Conservation (phyloP, 2,113 vertebrate genomes). For the Otis tarda region DNA sequence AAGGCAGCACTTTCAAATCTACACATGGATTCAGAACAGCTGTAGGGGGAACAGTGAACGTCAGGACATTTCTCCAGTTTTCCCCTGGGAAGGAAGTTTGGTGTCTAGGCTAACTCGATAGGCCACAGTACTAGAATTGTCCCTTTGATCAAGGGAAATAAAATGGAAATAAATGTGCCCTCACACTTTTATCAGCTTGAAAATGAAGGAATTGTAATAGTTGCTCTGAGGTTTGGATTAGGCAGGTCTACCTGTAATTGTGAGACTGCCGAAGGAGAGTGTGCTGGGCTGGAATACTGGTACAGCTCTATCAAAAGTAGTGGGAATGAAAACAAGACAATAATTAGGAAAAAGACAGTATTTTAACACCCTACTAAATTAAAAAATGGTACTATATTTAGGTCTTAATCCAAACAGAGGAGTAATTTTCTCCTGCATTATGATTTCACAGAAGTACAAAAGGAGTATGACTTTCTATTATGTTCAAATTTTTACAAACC, state of each 20-base stretch:
- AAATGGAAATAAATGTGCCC: neutral
- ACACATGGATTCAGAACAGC: neutral
- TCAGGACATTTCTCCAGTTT: neutral
- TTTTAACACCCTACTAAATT: neutral
- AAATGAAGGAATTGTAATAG: neutral
- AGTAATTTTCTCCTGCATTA: neutral
- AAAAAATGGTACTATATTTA: neutral
- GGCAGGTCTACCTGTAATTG: neutral
- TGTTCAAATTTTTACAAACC: neutral
- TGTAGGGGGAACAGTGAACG: neutral
- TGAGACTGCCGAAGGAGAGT: neutral
- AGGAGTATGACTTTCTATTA: neutral
- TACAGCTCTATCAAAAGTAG: neutral
- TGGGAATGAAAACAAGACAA: neutral
- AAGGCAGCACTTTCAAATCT: neutral
- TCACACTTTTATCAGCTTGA: neutral
- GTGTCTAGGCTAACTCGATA: neutral
- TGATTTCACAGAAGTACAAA: neutral
- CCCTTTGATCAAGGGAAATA: neutral
- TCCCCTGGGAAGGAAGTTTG: neutral
- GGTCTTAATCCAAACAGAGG: neutral
- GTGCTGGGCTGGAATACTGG: neutral
- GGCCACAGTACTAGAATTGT: neutral
- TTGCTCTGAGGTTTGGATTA: neutral
- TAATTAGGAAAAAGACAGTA: neutral